phyloP scores from a whole-genome alignment of 1,140 invertebrate species.

The Magallana ariakensis region DNA sequence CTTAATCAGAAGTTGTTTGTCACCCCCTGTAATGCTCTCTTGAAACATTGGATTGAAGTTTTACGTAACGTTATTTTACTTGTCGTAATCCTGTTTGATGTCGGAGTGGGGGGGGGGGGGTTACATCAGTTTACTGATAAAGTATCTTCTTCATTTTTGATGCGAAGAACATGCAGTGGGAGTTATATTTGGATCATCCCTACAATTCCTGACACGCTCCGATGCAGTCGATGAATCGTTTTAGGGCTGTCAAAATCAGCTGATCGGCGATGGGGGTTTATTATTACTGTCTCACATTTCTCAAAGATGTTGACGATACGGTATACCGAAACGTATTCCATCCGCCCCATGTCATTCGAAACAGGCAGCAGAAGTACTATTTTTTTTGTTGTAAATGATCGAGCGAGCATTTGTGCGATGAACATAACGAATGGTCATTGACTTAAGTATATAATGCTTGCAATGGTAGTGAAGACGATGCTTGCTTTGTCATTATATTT shows the following conservation, averaged over 20 bases:
- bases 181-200: background rate
- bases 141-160: background rate
- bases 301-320: no score
- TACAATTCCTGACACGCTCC: background rate
- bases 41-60: background rate
- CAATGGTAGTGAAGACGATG: no score
- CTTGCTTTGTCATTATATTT: no score
- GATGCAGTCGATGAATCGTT: background rate
- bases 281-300: no score
- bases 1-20: constrained; percentile 6
- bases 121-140: background rate
- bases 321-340: no score
- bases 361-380: no score
- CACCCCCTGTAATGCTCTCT: background rate
- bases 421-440: no score
- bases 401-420: background rate
- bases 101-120: background rate
- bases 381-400: background rate
- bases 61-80: background rate
- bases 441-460: no score
- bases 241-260: constrained; percentile 9
- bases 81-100: background rate
- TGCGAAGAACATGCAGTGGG: background rate
- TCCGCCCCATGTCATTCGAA: no score
- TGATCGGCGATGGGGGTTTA: background rate